Evolutionary conservation across 2,113 vertebrate genomes (phyloP), one percentile per base, ranked within the genome.

Genomic region (Cepphus grylle): DNA sequence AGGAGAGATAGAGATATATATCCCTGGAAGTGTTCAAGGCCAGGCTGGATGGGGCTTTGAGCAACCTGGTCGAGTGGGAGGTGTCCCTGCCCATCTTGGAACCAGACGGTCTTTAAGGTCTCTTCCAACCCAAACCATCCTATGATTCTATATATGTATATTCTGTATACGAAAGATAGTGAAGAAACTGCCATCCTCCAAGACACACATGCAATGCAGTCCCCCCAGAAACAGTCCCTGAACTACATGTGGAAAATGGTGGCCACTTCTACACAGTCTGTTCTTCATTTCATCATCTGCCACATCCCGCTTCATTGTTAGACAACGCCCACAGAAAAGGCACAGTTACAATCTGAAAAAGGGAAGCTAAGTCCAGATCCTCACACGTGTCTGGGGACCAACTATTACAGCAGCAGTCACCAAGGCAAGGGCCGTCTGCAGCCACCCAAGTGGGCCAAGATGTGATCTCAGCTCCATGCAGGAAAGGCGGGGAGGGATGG

Each of bases 201-300:
- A 69, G 81, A 79, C 23, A 14, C 55, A 43, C 1, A 0, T 6
- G 40, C 0, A 0, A 70, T 0, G 5, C 3, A 0, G 26, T 0
- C 11, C 74, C 65, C 43, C 20, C 77, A 49, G 63, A 58, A 78
- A 62, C 8, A 93, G 90, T 29, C 71, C 78, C 8, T 17, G 47
- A 67, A 36, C 34, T 18, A n/a, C 45, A 40, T 5, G 34, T 0
- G 0, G 47, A 34, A 13, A 34, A n/a, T 6, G 73, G 36, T 4
- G 2, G 80, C 34, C n/a, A 30, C 91, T 78, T 45, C 72, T 13
- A 30, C 38, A 16, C 50, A 86, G 59, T 42, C 38, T 43, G 18
- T 21, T 38, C 76, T 30, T 81, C 49, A 9, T 8, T 32, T 14
- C 80, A 50, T 58, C 6, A 1, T 17, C 53, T 0, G 0, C n/a